A percentile compares a stretch with the other conserved stretches of the same genome.
phyloP scores from a whole-genome alignment of 1,140 invertebrate species.

The Zaprionus ornatus region DNA sequence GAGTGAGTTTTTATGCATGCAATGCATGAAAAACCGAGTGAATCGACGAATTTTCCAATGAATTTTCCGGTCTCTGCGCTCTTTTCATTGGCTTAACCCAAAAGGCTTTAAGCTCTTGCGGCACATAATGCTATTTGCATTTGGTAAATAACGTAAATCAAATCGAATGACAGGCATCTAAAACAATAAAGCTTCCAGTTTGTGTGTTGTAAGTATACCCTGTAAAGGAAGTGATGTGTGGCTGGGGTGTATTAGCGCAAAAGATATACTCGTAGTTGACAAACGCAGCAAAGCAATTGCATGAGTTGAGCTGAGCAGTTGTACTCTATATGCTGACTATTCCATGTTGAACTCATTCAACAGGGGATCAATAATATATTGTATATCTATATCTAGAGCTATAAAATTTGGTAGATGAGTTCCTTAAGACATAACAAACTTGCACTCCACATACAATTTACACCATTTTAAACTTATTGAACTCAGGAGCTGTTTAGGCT shows the following conservation, averaged over 20 bases:
- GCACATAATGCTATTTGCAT: slow-evolving; percentile 23
- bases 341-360: too few species aligned
- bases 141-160: slow-evolving; percentile 22
- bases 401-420: too few species aligned
- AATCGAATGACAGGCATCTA: slow-evolving; percentile 60
- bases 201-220: background rate
- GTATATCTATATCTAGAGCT: too few species aligned
- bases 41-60: slow-evolving; percentile 14
- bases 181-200: slow-evolving; percentile 55
- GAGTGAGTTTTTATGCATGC: slow-evolving; percentile 37
- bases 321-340: too few species aligned
- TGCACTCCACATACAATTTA: too few species aligned
- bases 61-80: background rate
- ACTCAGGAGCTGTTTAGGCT: too few species aligned
- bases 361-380: too few species aligned
- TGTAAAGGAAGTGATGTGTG: background rate
- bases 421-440: too few species aligned
- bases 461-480: too few species aligned
- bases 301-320: background rate
- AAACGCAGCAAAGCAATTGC: too few species aligned
- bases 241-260: background rate
- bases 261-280: too few species aligned
- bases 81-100: slow-evolving; percentile 10
- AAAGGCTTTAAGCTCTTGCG: slow-evolving; percentile 41
- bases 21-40: slow-evolving; percentile 30